Evolutionary conservation across 2,888 invertebrate species (phyloP), one percentile per base, ranked within the genome.

Genomic region (Drepana falcataria): DNA sequence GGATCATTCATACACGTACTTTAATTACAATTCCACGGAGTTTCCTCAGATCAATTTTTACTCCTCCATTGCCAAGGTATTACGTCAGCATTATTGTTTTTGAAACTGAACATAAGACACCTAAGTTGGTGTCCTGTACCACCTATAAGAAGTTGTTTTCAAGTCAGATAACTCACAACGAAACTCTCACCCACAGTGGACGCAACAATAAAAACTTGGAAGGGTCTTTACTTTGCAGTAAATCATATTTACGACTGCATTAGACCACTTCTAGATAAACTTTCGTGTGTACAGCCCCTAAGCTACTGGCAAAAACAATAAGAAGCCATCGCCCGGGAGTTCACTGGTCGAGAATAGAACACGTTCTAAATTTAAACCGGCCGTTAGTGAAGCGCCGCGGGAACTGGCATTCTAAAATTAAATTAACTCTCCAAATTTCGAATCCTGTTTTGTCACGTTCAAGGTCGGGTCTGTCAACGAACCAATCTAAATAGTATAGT

Each of bases 281-380:
- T 56, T 58, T 58, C 48, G 61, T 68, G 63, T 65, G 64, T 63
- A 56, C 63, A 64, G 64, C 64, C 69, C 68, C 62, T 73, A 73
- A 75, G 69, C 73, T 68, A 65, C 68, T 66, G 72, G 80, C 81
- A 85, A 85, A 86, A 87, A 85, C 83, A 85, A 88, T 81, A 83
- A 85, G 83, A 78, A 80, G 82, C 79, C 85, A 85, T 84, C 83
- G 85, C 73, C 82, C 85, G 82, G 75, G 85, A 85, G 88, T 89
- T 87, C 85, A 87, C 67, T 73, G 85, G 77, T 83, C 88, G 79
- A 81, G 85, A 89, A 89, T 91, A 88, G 90, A 87, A 83, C 80
- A 67, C 71, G 76, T 83, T 88, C 89, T 88, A 89, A 81, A 84
- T 87, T 81, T 89, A 88, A 85, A 86, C 77, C 57, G 69, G 81